Conservation (phyloP, 2,888 invertebrate species). For the Molanna angustata region DNA sequence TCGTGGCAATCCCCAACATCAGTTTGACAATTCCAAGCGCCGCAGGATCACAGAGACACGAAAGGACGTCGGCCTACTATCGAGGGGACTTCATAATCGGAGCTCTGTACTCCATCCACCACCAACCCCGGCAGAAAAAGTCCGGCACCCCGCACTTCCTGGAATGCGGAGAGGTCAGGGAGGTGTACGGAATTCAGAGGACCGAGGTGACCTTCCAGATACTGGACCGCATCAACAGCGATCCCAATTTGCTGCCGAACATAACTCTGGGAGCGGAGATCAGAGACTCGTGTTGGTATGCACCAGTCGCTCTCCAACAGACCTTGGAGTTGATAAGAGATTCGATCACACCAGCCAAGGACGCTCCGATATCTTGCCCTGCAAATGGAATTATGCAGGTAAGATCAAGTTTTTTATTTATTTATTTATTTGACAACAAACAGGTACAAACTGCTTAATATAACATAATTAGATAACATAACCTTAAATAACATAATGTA, state of each 20-base stretch:
- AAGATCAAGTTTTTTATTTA: no score
- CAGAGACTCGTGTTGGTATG: slow-evolving; percentile 80
- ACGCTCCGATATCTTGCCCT: slow-evolving; percentile 28
- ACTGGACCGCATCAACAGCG: slow-evolving; percentile 62
- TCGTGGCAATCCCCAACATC: no score
- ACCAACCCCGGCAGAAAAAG: slow-evolving; percentile 41
- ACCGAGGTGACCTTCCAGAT: slow-evolving; percentile 62
- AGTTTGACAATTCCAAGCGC: no score
- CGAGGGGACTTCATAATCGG: slow-evolving; percentile 57
- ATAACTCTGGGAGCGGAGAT: slow-evolving; percentile 64
- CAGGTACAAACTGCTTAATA: no score
- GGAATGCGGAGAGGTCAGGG: slow-evolving; percentile 51
- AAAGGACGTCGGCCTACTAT: no score
- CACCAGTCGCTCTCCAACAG: slow-evolving; percentile 75
- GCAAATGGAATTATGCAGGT: slow-evolving; percentile 16
- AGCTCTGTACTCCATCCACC: slow-evolving; percentile 58
- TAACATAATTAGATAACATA: neutral
- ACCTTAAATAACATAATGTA: no score
- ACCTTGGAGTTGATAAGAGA: slow-evolving; percentile 73
- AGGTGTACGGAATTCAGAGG: slow-evolving; percentile 74
- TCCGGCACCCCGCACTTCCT: slow-evolving; percentile 26
- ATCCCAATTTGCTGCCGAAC: slow-evolving; percentile 55
- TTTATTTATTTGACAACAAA: no score
- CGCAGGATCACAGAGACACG: no score
- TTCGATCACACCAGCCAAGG: slow-evolving; percentile 52